A percentile compares a stretch with the other conserved stretches of the same genome.
Conservation (phyloP, 2,113 vertebrate species). For the Ursus arctos region DNA sequence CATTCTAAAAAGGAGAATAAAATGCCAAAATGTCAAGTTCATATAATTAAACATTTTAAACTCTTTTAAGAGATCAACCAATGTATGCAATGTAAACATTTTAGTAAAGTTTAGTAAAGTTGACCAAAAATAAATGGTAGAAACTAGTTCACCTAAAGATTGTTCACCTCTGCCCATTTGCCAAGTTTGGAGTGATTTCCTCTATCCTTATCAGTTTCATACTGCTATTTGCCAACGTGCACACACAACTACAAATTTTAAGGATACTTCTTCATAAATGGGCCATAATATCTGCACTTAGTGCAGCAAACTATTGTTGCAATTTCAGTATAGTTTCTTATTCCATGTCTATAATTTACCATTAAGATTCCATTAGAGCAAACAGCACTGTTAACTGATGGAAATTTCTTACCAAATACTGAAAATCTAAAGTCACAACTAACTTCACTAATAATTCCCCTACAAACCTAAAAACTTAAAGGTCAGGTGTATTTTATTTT, state of each 20-base stretch:
- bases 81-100: background rate
- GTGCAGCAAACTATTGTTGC: background rate
- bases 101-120: constrained; percentile 53
- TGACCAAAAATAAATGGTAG: background rate
- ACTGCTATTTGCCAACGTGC: background rate
- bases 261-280: background rate
- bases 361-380: background rate
- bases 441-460: constrained; percentile 75
- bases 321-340: constrained; percentile 51
- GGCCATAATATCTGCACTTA: background rate
- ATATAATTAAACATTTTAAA: constrained; percentile 18
- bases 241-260: constrained; percentile 15
- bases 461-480: constrained; percentile 77
- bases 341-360: background rate
- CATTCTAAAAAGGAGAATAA: constrained; percentile 48
- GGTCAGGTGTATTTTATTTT: constrained; percentile 83
- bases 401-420: constrained; percentile 75
- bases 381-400: constrained; percentile 63
- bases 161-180: background rate
- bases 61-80: background rate
- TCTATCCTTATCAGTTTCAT: background rate
- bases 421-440: constrained; percentile 65
- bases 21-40: background rate
- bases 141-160: background rate
- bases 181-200: background rate